Conservation (phyloP, 2,113 vertebrate species). For the Syrmaticus mikado region DNA sequence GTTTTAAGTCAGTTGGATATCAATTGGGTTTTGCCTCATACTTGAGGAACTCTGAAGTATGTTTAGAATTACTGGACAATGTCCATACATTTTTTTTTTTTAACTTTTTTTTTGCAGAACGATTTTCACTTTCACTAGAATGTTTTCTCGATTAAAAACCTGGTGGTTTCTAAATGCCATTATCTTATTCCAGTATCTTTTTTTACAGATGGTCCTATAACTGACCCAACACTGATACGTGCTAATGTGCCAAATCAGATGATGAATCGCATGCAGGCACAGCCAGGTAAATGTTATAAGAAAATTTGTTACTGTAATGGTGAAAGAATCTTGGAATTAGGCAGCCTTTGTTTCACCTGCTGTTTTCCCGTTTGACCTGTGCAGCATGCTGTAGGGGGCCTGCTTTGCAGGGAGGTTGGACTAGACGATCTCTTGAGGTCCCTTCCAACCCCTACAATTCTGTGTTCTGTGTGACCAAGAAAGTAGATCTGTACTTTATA, state of each 20-base stretch:
- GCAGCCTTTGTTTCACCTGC: not conserved
- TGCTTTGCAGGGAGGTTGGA: too few species aligned
- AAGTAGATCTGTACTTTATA: not conserved
- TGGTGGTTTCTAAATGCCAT: not conserved
- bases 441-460: too few species aligned
- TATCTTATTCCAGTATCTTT: not conserved
- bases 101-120: not conserved
- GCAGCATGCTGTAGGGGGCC: too few species aligned
- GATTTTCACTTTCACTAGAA: not conserved
- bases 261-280: slow-evolving; percentile 91
- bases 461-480: not conserved
- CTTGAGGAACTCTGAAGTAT: not conserved
- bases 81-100: not conserved
- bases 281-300: slow-evolving; percentile 80
- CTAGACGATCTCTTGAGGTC: too few species aligned
- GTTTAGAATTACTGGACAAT: not conserved
- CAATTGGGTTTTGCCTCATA: not conserved
- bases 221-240: slow-evolving; percentile 89
- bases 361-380: not conserved
- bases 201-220: slow-evolving; percentile 88
- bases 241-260: slow-evolving; percentile 91
- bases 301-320: not conserved
- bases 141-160: not conserved
- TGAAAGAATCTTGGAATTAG: not conserved
- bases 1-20: not conserved